These are phyloP conservation scores for Macaria liturata DNA, from an alignment of 2,888 invertebrate species.

Conservation along the genomic window DNA sequence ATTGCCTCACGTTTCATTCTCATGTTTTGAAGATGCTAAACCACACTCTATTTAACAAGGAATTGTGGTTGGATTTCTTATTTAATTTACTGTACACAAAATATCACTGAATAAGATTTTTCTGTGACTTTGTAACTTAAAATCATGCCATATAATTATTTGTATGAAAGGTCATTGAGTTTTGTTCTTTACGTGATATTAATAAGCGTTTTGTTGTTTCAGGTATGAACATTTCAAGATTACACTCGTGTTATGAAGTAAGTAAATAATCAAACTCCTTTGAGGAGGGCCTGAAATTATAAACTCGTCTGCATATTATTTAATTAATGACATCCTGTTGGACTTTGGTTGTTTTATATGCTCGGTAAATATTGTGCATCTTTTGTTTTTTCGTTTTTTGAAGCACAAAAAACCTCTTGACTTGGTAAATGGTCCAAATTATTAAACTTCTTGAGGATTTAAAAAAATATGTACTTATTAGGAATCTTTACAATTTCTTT, in stretches of 20 bases:
- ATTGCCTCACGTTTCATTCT: too few species aligned
- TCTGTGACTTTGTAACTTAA: too few species aligned
- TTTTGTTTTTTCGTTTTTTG: background rate
- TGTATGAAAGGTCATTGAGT: background rate
- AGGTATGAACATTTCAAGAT: constrained; percentile 50
- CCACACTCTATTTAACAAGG: too few species aligned
- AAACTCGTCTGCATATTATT: background rate
- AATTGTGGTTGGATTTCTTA: too few species aligned
- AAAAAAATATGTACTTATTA: too few species aligned
- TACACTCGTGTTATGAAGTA: constrained; percentile 16
- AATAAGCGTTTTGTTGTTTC: constrained; percentile 49
- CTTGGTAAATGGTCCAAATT: too few species aligned
- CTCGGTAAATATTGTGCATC: background rate
- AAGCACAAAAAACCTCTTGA: background rate
- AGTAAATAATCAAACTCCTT: constrained; percentile 9
- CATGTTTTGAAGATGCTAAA: too few species aligned
- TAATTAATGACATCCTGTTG: background rate
- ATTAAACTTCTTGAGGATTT: too few species aligned
- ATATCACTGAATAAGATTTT: too few species aligned
- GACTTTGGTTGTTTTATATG: background rate
- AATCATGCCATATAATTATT: background rate
- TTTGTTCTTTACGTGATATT: constrained; percentile 39
- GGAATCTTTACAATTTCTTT: background rate
- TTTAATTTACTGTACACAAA: too few species aligned
- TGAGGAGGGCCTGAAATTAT: background rate